Evolutionary conservation across 2,113 vertebrate genomes (phyloP), one percentile per base, ranked within the genome.

Genomic region (Pleuronectes platessa): DNA sequence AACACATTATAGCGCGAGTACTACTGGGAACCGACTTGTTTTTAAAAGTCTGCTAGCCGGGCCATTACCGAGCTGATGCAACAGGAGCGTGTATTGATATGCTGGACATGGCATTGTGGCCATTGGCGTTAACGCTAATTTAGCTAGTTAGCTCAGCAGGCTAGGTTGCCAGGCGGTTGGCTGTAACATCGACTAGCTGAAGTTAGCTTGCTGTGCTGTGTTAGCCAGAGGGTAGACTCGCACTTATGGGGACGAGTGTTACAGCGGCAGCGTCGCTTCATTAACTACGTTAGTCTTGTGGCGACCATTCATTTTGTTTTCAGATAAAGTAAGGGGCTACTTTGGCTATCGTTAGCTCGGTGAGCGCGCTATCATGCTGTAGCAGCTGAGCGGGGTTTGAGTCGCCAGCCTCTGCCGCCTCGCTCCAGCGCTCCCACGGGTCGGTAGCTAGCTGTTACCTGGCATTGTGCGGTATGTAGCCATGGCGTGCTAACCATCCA

Each of bases 381-480:
- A 35, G 45, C 60, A 76, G 71, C 40, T 51, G 10, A 47, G 67
- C 3, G 7, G 72, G 11, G 24, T 27, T 66, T 51, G n/a, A 69
- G 68, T 49, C 21, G 47, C 47, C 51, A 31, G 3, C 11, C 61
- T 9, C 60, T 31, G 71, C 68, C 60, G 71, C 69, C 42, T 20
- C 23, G 72, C 64, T 47, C 23, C 56, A 45, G 64, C 63, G 68
- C 40, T 72, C 74, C 74, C 66, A 62, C 81, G 53, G 82, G 69
- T 55, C 79, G 58, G 60, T 49, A 42, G 79, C 74, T 64, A 62
- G 17, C 67, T 51, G 37, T 68, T 54, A 14, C 70, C 63, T 66
- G 86, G 73, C 84, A 83, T 90, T 91, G 86, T 90, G 86, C 71
- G 81, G 65, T 63, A 72, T 86, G 77, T 88, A 84, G 74, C 82